Conservation (phyloP, 2,888 invertebrate species). For the Agonopterix heracliana region DNA sequence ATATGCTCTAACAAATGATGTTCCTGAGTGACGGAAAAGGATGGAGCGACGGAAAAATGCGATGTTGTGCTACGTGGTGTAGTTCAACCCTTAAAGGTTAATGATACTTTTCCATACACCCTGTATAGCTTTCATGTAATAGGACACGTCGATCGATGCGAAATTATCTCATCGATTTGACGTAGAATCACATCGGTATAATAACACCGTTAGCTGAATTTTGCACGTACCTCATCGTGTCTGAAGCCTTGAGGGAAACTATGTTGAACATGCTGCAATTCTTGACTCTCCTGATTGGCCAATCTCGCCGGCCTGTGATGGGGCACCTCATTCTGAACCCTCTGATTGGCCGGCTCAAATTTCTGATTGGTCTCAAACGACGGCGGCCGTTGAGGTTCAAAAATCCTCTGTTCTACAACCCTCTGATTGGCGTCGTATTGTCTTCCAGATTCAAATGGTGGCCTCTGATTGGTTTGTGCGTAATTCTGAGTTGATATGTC, state of each 20-base stretch:
- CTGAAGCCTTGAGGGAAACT: constrained; percentile 34
- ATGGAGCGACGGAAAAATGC: no score
- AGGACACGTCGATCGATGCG: no score
- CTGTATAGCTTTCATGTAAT: no score
- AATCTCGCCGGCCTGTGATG: constrained; percentile 21
- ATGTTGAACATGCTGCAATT: constrained; percentile 27
- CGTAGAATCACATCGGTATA: no score
- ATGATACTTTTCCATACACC: no score
- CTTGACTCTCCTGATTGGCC: constrained; percentile 31
- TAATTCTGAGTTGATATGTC: constrained; percentile 1
- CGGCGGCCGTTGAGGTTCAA: constrained; percentile 15
- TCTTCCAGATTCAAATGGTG: constrained; percentile 3
- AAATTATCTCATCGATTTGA: no score
- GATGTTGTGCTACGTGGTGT: no score
- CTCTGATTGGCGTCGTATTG: constrained; percentile 10
- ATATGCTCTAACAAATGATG: no score
- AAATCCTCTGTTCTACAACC: constrained; percentile 13
- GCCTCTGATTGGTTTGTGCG: constrained; percentile 4
- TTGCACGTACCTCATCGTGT: constrained; percentile 38
- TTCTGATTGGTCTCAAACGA: constrained; percentile 11
- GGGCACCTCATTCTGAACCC: constrained; percentile 15
- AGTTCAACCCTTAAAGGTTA: no score
- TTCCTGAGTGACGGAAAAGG: no score
- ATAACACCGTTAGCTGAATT: no score
- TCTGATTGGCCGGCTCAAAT: constrained; percentile 29